These are phyloP conservation scores for Apodemia duryi DNA, from an alignment of 2,888 invertebrate species.

Conservation along the genomic window DNA sequence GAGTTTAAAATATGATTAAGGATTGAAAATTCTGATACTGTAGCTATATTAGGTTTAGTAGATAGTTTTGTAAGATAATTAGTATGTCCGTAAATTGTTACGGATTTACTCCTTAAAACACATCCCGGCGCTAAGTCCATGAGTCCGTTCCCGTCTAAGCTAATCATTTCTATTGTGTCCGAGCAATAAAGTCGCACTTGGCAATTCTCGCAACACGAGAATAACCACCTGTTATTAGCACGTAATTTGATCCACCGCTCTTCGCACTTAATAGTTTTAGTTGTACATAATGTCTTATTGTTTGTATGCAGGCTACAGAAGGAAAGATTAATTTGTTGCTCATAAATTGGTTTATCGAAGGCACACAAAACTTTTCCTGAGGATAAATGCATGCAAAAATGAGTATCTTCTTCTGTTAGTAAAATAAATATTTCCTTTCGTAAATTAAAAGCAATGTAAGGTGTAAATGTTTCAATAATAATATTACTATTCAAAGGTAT, in stretches of 20 bases:
- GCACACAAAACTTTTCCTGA: conserved; percentile 11
- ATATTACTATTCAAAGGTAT: conserved; percentile 7
- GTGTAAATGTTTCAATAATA: conserved; percentile 5
- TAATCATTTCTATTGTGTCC: background rate
- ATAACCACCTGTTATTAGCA: conserved; percentile 20
- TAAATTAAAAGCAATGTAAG: conserved; percentile 20
- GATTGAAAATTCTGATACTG: no score
- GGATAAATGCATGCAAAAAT: conserved; percentile 16
- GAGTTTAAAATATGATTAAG: conserved; percentile 6
- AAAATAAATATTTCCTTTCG: conserved; percentile 15
- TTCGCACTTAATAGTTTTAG: conserved; percentile 17
- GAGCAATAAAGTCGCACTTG: conserved; percentile 15
- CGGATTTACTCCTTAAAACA: conserved; percentile 16
- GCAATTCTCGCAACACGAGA: conserved; percentile 18
- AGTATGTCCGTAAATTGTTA: background rate
- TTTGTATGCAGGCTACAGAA: conserved; percentile 16
- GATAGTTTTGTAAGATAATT: conserved; percentile 6
- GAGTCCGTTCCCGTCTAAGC: background rate
- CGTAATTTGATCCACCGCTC: conserved; percentile 20
- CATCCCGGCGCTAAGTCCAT: conserved; percentile 17
- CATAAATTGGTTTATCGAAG: conserved; percentile 15
- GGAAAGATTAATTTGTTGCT: conserved; percentile 12
- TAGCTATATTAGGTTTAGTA: background rate
- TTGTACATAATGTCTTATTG: conserved; percentile 17
- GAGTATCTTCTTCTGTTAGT: conserved; percentile 14